These are phyloP conservation scores for Sesamia inferens DNA, from an alignment of 2,888 invertebrate genomes.

Conservation along the genomic window DNA sequence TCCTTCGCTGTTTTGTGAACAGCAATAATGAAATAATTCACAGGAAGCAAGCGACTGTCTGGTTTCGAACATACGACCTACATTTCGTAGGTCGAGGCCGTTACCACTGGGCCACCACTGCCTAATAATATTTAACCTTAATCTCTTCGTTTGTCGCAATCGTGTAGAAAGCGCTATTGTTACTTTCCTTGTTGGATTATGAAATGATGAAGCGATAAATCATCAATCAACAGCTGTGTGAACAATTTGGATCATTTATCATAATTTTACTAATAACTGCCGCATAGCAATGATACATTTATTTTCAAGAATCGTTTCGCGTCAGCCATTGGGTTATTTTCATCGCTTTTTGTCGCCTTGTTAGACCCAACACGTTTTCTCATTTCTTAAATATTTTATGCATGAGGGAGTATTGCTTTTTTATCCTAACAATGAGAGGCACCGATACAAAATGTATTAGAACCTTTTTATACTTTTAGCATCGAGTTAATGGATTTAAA, in stretches of 20 bases:
- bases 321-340: conserved; percentile 32
- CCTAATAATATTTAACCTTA: background rate
- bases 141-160: conserved; percentile 16
- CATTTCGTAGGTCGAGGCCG: background rate
- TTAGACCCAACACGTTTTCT: conserved; percentile 32
- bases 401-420: conserved; percentile 34
- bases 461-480: conserved; percentile 51
- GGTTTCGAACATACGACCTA: background rate
- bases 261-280: conserved; percentile 40
- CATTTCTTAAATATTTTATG: conserved; percentile 53
- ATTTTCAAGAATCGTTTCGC: conserved; percentile 44
- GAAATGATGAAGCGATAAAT: conserved; percentile 28
- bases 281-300: conserved; percentile 37
- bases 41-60: background rate
- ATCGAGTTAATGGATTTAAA: conserved; percentile 52
- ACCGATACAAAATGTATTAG: conserved; percentile 51
- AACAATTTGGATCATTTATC: conserved; percentile 48
- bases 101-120: background rate
- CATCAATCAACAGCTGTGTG: conserved; percentile 43
- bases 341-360: conserved; percentile 29
- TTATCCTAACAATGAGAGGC: conserved; percentile 13
- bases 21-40: background rate
- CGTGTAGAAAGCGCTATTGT: conserved; percentile 12
- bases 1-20: background rate
- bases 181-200: conserved; percentile 26